Percentiles rank a stretch among this genome's conserved stretches.
Conservation (phyloP, 2,888 invertebrate species). For the Lagria hirta region DNA sequence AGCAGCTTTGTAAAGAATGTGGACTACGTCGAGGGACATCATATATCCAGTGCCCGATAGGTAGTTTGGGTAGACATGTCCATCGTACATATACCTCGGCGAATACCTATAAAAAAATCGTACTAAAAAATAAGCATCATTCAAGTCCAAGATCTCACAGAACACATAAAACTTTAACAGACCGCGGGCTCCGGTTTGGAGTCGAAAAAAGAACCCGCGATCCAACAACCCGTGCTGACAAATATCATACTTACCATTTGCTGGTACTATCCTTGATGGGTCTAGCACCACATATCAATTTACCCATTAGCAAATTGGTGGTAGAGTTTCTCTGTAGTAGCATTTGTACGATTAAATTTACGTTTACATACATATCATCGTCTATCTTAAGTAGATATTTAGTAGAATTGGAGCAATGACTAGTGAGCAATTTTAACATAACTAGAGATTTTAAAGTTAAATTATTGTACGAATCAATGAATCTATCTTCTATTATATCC, state of each 20-base stretch:
- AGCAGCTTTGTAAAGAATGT: constrained; percentile 67
- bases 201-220: too few relatives aligned
- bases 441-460: constrained; percentile 82
- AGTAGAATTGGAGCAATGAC: constrained; percentile 61
- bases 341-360: constrained; percentile 46
- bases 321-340: constrained; percentile 37
- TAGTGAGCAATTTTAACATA: constrained; percentile 79
- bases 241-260: constrained; percentile 71
- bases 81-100: constrained; percentile 50
- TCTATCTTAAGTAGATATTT: constrained; percentile 79
- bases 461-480: constrained; percentile 84
- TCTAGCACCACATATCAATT: constrained; percentile 74
- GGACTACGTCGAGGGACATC: constrained; percentile 68
- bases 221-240: too few relatives aligned
- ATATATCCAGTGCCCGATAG: constrained; percentile 81
- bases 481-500: constrained; percentile 74
- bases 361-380: constrained; percentile 83
- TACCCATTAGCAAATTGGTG: constrained; percentile 67
- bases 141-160: background rate
- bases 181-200: too few relatives aligned
- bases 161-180: too few relatives aligned
- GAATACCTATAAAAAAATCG: constrained; percentile 24
- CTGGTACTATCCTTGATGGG: constrained; percentile 72
- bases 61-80: constrained; percentile 74
- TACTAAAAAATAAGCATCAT: background rate